Conservation (phyloP, 2,888 invertebrate genomes). For the Torymus tubicola region DNA sequence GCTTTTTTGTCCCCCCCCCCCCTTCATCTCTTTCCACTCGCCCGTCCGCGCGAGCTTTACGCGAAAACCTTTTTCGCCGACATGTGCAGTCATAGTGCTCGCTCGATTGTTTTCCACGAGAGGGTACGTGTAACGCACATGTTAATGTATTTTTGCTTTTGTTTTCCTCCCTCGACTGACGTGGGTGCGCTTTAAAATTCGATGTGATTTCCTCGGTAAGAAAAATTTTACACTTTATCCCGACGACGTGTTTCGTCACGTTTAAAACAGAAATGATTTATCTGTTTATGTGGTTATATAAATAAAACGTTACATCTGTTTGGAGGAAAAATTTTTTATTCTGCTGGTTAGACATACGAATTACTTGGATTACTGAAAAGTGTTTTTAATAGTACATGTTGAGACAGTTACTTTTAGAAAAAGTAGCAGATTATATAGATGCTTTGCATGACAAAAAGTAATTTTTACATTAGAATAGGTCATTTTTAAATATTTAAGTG, state of each 20-base stretch:
- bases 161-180: slow-evolving; percentile 3
- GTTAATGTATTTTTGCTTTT: slow-evolving; percentile 48
- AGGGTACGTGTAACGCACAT: slow-evolving; percentile 29
- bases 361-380: too few relatives aligned
- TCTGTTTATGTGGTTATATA: too few relatives aligned
- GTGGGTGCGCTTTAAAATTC: slow-evolving; percentile 26
- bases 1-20: background rate
- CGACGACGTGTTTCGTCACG: too few relatives aligned
- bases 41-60: slow-evolving; percentile 21
- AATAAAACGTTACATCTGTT: too few relatives aligned
- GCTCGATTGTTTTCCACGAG: slow-evolving; percentile 45
- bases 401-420: too few relatives aligned
- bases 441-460: too few relatives aligned
- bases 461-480: background rate
- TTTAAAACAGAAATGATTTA: too few relatives aligned
- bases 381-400: too few relatives aligned
- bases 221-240: slow-evolving; percentile 23
- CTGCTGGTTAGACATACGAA: too few relatives aligned
- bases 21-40: background rate
- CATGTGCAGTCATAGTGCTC: slow-evolving; percentile 28
- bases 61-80: slow-evolving; percentile 50
- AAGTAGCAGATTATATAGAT: too few relatives aligned
- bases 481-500: background rate
- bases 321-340: too few relatives aligned
- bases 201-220: slow-evolving; percentile 11